phyloP scores from a whole-genome alignment of 2,888 invertebrate genomes.

The Ptycholaimellus sp. region DNA sequence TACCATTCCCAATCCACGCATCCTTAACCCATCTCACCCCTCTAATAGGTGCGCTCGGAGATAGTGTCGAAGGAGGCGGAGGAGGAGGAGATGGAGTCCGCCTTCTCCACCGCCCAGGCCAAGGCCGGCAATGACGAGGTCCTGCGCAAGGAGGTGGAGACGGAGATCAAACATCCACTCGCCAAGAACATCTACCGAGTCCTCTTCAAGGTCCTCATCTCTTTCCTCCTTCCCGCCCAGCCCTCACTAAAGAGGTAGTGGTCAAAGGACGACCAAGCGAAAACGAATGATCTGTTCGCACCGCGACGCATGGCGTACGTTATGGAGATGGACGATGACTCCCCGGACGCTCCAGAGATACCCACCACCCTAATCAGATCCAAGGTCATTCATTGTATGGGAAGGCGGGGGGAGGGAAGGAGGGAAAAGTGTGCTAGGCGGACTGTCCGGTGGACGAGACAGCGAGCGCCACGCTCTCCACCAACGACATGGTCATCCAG shows the following conservation, averaged over 20 bases:
- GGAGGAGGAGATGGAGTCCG: slow-evolving; percentile 23
- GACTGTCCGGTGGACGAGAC: slow-evolving; percentile 51
- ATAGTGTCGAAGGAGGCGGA: slow-evolving; percentile 37
- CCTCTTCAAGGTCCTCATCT: slow-evolving; percentile 24
- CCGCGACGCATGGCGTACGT: slow-evolving; percentile 95
- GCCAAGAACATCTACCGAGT: slow-evolving; percentile 37
- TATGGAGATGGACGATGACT: slow-evolving; percentile 61
- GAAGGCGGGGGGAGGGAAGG: neutral
- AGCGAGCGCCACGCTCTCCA: slow-evolving; percentile 36
- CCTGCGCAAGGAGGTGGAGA: neutral
- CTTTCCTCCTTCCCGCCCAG: too few species aligned
- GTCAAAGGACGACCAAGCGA: slow-evolving; percentile 36
- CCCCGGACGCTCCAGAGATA: slow-evolving; percentile 61
- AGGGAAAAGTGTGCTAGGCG: slow-evolving; percentile 8
- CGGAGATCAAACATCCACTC: slow-evolving; percentile 14
- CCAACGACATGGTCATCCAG: slow-evolving; percentile 55
- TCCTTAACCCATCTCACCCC: too few species aligned
- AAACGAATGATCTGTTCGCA: slow-evolving; percentile 49
- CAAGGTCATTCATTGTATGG: slow-evolving; percentile 1
- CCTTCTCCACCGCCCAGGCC: too few species aligned
- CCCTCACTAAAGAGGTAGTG: too few species aligned
- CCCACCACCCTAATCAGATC: slow-evolving; percentile 47
- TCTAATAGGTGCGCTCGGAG: slow-evolving; percentile 58
- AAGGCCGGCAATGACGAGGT: neutral
- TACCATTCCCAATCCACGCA: too few species aligned